These are phyloP conservation scores for Pseudachorutes palmiensis DNA, from an alignment of 1,140 invertebrate genomes.

Conservation along the genomic window DNA sequence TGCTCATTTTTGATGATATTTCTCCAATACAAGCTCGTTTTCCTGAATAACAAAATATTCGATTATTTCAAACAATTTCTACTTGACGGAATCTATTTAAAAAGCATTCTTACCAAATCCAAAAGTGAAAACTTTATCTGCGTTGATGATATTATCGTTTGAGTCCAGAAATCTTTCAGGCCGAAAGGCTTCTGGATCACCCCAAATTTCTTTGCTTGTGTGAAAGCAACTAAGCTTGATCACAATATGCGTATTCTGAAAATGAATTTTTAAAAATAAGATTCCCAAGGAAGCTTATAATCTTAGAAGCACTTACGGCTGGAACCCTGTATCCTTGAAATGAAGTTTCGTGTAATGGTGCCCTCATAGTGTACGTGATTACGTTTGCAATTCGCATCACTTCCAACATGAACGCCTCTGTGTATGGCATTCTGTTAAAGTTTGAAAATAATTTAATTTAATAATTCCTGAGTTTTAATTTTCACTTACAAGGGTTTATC, in stretches of 20 bases:
- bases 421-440: constrained; percentile 19
- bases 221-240: constrained; percentile 18
- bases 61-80: background rate
- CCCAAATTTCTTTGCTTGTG: constrained; percentile 9
- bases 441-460: background rate
- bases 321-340: constrained; percentile 14
- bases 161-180: constrained; percentile 11
- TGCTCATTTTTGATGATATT: constrained; percentile 15
- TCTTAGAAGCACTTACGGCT: background rate
- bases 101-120: background rate
- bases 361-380: constrained; percentile 21
- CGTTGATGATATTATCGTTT: background rate
- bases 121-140: constrained; percentile 1
- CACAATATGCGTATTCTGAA: constrained; percentile 15
- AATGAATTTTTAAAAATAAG: background rate
- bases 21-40: constrained; percentile 20
- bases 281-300: background rate
- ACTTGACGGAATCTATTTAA: too few relatives aligned
- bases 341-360: constrained; percentile 17
- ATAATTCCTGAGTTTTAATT: background rate
- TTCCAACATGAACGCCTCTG: constrained; percentile 17
- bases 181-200: constrained; percentile 2
- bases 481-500: background rate
- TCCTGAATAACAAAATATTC: background rate
- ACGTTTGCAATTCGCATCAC: constrained; percentile 21